Evolutionary conservation across 2,888 invertebrate species (phyloP).

Genomic region (Macrophya annulata): DNA sequence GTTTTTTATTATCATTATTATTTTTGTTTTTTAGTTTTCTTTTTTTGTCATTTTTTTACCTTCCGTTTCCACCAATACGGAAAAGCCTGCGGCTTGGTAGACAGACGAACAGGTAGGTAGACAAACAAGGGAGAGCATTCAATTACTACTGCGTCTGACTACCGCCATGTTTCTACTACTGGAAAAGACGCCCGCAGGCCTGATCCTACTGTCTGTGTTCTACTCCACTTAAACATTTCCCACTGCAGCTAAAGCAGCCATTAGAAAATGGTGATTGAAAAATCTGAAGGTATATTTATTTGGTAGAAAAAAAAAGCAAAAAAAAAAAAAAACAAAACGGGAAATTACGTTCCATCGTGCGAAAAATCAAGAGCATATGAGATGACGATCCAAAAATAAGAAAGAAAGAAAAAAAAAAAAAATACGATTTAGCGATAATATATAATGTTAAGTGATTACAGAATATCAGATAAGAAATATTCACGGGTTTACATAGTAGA

Average conservation of each 20-base stretch:
- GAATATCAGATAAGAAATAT: not conserved
- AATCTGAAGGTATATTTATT: not conserved
- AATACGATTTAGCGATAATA: not conserved
- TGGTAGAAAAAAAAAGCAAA: not conserved
- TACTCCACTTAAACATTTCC: conserved; percentile 22
- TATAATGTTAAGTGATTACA: not conserved
- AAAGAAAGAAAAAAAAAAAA: not conserved
- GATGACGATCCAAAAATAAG: not conserved
- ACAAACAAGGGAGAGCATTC: conserved; percentile 27
- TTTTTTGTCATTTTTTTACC: not conserved
- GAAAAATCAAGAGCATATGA: not conserved
- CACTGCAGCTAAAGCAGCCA: not conserved
- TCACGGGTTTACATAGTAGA: not conserved
- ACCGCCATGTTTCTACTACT: conserved; percentile 19
- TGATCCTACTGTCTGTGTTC: conserved; percentile 18
- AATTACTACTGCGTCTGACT: conserved; percentile 40
- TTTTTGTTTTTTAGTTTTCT: not conserved
- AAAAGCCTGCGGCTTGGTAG: conserved; percentile 10
- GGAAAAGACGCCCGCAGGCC: conserved; percentile 20
- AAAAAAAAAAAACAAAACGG: no score
- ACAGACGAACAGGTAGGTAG: conserved; percentile 21
- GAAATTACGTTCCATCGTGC: not conserved
- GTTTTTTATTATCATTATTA: not conserved
- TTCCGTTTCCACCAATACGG: not conserved
- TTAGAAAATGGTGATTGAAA: not conserved